These are phyloP conservation scores for Catamblyrhynchus diadema DNA, from an alignment of 2,797 vertebrate species.

Conservation along the genomic window DNA sequence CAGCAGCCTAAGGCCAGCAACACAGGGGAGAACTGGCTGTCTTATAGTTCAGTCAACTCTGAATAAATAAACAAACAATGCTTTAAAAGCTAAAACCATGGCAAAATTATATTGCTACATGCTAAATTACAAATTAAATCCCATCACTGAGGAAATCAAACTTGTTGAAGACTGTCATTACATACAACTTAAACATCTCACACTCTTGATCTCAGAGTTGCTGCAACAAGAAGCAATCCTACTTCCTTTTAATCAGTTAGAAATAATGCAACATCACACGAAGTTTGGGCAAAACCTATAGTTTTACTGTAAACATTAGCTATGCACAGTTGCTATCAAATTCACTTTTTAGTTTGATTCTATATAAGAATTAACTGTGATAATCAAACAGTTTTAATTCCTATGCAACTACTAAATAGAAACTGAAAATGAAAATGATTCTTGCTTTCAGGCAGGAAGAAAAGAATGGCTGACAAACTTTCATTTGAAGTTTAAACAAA, in stretches of 20 bases:
- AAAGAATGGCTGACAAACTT: not conserved
- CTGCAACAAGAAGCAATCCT: not conserved
- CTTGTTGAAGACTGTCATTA: not conserved
- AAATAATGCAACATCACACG: not conserved
- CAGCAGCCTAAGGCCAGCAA: not conserved
- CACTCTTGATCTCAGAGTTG: not conserved
- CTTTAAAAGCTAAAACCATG: not conserved
- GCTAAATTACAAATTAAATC: not conserved
- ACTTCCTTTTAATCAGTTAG: not conserved
- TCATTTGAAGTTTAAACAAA: not conserved
- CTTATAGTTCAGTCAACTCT: not conserved
- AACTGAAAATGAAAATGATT: not conserved
- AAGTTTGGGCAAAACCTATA: not conserved
- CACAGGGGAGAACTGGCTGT: not conserved
- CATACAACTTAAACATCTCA: not conserved
- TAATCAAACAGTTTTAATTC: not conserved
- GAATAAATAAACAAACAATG: not conserved
- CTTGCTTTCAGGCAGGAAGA: not conserved
- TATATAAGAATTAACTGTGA: not conserved
- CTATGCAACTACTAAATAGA: not conserved
- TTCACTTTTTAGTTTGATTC: not conserved
- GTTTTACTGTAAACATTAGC: not conserved
- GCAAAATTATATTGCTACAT: not conserved
- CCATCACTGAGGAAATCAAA: not conserved
- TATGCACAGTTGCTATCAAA: not conserved